phyloP scores from a whole-genome alignment of 2,113 vertebrate species.

The Crotalus tigris region DNA sequence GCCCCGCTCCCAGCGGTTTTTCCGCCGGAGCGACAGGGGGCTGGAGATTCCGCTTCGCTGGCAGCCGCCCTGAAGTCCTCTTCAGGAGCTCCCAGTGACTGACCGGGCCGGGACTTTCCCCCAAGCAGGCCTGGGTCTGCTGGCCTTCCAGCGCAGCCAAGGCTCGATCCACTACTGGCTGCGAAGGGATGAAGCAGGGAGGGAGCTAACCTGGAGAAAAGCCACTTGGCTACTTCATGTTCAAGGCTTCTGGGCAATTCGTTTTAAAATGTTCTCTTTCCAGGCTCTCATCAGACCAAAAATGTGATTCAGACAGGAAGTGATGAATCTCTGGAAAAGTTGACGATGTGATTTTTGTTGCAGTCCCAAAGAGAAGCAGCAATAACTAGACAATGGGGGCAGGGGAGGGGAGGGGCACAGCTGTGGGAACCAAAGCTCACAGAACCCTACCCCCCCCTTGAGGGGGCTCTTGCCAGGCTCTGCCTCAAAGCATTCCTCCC shows the following conservation, averaged over 20 bases:
- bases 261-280: not conserved
- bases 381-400: not conserved
- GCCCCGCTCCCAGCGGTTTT: not conserved
- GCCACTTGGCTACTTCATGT: not conserved
- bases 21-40: not conserved
- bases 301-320: not conserved
- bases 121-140: not conserved
- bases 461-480: not conserved
- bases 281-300: too few species aligned
- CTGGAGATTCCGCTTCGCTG: too few species aligned
- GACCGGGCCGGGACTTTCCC: not conserved
- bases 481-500: not conserved
- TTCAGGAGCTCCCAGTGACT: too few species aligned
- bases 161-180: not conserved
- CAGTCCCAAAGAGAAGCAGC: too few species aligned
- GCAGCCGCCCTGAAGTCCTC: not conserved
- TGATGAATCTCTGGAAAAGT: not conserved
- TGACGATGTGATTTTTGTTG: not conserved
- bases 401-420: not conserved
- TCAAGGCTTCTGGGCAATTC: not conserved
- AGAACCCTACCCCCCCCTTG: not conserved
- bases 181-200: not conserved
- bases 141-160: not conserved
- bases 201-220: not conserved
- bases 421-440: not conserved